These are phyloP conservation scores for Leucoraja erinaceus DNA, from an alignment of 2,113 vertebrate species.

Conservation along the genomic window DNA sequence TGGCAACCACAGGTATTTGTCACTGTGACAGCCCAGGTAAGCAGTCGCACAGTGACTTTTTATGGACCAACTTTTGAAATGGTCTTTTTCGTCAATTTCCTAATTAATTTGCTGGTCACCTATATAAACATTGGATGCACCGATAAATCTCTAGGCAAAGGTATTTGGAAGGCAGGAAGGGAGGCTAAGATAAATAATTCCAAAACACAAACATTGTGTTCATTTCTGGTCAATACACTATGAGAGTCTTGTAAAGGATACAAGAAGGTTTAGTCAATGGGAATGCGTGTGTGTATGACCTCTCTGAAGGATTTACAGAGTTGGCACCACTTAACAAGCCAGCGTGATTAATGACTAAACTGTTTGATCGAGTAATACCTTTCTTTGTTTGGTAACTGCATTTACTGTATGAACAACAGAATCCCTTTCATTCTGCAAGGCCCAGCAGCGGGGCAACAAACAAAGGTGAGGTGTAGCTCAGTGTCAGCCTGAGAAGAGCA, in stretches of 20 bases:
- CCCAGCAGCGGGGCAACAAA: neutral
- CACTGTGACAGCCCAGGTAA: too few species aligned
- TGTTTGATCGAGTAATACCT: neutral
- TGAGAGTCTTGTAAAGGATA: too few species aligned
- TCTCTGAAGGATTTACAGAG: neutral
- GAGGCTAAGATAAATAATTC: too few species aligned
- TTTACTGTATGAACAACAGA: neutral
- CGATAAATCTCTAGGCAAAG: too few species aligned
- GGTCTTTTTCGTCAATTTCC: too few species aligned
- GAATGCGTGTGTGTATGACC: neutral
- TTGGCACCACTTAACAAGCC: constrained; percentile 21
- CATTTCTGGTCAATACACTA: too few species aligned
- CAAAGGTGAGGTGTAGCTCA: neutral
- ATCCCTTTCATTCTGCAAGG: neutral
- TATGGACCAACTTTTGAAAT: neutral
- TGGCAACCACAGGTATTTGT: too few species aligned
- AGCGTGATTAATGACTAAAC: neutral
- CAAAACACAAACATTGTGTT: too few species aligned
- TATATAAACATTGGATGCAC: too few species aligned
- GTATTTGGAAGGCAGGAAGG: neutral
- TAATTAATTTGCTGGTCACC: neutral
- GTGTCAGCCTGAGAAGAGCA: neutral
- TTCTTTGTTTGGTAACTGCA: neutral
- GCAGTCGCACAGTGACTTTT: too few species aligned
- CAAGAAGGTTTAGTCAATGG: too few species aligned